phyloP scores from a whole-genome alignment of 2,888 invertebrate species.

The Spodoptera littoralis region DNA sequence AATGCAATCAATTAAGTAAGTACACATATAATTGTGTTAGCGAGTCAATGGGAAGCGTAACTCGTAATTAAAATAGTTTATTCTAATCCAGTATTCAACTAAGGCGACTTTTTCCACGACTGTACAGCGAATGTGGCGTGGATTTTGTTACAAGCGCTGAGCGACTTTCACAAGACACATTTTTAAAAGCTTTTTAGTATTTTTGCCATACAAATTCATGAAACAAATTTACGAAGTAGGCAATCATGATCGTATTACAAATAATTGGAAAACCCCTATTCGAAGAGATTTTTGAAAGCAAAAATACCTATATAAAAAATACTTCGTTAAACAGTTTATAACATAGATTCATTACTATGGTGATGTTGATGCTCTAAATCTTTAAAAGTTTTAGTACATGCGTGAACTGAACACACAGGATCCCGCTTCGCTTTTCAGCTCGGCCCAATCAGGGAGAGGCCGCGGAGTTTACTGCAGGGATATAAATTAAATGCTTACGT shows the following conservation, averaged over 20 bases:
- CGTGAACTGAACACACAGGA: constrained; percentile 11
- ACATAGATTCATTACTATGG: too few relatives aligned
- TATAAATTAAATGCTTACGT: constrained; percentile 89
- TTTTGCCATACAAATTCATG: neutral
- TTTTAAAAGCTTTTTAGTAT: neutral
- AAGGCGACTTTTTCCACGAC: constrained; percentile 76
- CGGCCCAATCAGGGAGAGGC: constrained; percentile 72
- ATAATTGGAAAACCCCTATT: too few relatives aligned
- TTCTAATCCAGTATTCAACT: constrained; percentile 72
- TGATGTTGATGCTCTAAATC: neutral
- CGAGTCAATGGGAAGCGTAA: constrained; percentile 70
- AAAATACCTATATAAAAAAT: neutral
- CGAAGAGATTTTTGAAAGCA: too few relatives aligned
- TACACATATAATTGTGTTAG: constrained; percentile 70
- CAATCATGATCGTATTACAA: too few relatives aligned
- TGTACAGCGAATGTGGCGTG: constrained; percentile 64
- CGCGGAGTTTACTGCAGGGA: constrained; percentile 88
- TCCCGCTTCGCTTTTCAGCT: constrained; percentile 68
- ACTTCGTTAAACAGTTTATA: neutral
- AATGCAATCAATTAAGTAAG: constrained; percentile 69
- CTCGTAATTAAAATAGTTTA: constrained; percentile 81
- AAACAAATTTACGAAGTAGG: too few relatives aligned
- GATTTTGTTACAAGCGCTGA: constrained; percentile 49
- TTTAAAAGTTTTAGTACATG: neutral
- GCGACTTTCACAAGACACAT: constrained; percentile 43